phyloP scores from a whole-genome alignment of 2,888 invertebrate genomes.

The Adineta ricciae region DNA sequence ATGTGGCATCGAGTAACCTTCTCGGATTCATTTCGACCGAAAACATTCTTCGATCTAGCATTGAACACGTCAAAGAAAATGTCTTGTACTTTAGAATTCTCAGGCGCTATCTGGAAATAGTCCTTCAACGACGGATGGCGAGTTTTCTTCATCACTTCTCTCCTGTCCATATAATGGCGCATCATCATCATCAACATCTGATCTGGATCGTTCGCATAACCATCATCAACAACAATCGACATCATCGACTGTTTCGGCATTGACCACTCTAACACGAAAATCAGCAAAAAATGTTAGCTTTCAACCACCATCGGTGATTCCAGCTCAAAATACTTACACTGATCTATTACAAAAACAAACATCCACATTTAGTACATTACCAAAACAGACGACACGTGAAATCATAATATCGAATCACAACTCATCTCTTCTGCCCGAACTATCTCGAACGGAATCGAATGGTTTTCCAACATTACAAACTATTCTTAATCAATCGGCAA shows the following conservation, averaged over 20 bases:
- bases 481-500: not conserved
- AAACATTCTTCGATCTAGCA: not conserved
- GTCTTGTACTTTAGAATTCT: not conserved
- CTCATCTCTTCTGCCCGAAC: not conserved
- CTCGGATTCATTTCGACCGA: not conserved
- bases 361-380: slow-evolving; percentile 20
- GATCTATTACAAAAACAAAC: not conserved
- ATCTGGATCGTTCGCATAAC: not conserved
- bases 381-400: not conserved
- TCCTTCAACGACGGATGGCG: not conserved
- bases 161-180: not conserved
- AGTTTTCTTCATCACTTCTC: not conserved
- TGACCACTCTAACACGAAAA: not conserved
- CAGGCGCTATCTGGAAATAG: not conserved
- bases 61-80: not conserved
- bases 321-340: not conserved
- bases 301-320: not conserved
- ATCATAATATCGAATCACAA: not conserved
- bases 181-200: slow-evolving; percentile 5
- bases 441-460: not conserved
- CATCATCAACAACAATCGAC: not conserved
- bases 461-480: slow-evolving; percentile 8
- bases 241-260: not conserved
- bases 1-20: not conserved
- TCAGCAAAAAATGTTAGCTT: not conserved